Evolutionary conservation across 2,888 invertebrate genomes (phyloP).

Genomic region (Spialia ferax): DNA sequence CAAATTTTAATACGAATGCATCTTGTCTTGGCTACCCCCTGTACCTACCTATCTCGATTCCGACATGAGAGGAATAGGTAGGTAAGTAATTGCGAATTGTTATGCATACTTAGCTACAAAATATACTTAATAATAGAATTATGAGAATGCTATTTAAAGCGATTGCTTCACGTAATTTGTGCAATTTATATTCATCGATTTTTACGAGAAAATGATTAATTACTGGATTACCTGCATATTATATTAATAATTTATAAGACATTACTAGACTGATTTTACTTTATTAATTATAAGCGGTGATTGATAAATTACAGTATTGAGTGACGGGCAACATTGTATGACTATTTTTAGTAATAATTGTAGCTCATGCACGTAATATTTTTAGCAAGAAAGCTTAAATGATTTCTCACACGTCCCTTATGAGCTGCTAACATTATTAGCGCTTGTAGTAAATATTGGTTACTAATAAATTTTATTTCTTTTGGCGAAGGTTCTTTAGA

Average conservation of each 20-base stretch:
- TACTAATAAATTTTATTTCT: neutral
- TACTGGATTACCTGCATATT: neutral
- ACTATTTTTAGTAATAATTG: conserved; percentile 18
- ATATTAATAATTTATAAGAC: neutral
- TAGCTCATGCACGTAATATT: conserved; percentile 8
- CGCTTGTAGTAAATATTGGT: conserved; percentile 6
- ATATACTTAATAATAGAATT: too few species aligned
- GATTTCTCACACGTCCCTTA: neutral
- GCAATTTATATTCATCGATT: neutral
- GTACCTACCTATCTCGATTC: too few species aligned
- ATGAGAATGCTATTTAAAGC: too few species aligned
- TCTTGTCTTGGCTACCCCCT: too few species aligned
- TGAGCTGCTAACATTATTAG: conserved; percentile 8
- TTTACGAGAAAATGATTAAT: neutral
- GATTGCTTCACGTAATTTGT: neutral
- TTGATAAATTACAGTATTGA: conserved; percentile 18
- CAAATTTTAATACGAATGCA: too few species aligned
- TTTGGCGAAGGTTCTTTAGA: conserved; percentile 7
- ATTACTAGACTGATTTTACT: conserved; percentile 37
- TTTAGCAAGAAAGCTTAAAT: conserved; percentile 1
- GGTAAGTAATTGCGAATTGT: too few species aligned
- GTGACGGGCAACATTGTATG: conserved; percentile 24
- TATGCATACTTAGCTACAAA: too few species aligned
- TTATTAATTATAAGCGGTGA: conserved; percentile 21
- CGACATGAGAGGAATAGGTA: too few species aligned